Evolutionary conservation across 2,888 invertebrate species (phyloP).

Genomic region (Eupeodes latifasciatus): DNA sequence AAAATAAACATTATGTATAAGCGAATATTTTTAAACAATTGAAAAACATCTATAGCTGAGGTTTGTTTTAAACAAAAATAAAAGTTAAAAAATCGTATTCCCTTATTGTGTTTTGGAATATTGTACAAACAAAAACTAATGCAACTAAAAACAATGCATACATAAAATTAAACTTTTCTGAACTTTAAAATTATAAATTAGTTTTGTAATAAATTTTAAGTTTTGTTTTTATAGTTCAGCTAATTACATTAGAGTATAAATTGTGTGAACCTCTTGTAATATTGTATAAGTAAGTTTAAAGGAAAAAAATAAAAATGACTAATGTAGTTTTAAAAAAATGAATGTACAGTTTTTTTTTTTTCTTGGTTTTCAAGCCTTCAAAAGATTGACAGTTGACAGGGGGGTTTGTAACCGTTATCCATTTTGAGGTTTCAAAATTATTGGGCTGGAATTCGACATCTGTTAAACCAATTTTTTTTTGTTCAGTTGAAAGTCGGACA

Average conservation of each 20-base stretch:
- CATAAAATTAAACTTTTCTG: slow-evolving; percentile 25
- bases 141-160: slow-evolving; percentile 14
- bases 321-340: slow-evolving; percentile 15
- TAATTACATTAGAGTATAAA: slow-evolving; percentile 16
- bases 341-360: not conserved
- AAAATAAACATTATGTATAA: slow-evolving; percentile 13
- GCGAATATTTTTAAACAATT: slow-evolving; percentile 2
- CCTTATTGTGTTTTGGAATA: slow-evolving; percentile 60
- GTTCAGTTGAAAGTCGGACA: too few species aligned
- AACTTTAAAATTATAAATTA: slow-evolving; percentile 6
- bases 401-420: too few species aligned
- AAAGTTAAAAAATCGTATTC: slow-evolving; percentile 26
- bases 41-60: not conserved
- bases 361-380: not conserved
- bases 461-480: too few species aligned
- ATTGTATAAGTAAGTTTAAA: slow-evolving; percentile 56
- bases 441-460: too few species aligned
- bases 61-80: not conserved
- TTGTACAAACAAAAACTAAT: slow-evolving; percentile 53
- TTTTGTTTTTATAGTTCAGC: slow-evolving; percentile 34
- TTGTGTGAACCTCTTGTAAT: slow-evolving; percentile 45
- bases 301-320: slow-evolving; percentile 39
- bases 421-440: too few species aligned
- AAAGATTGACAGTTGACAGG: too few species aligned
- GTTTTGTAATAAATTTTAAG: slow-evolving; percentile 21